Conservation (phyloP, 1,140 invertebrate species). For the Globodera rostochiensis region DNA sequence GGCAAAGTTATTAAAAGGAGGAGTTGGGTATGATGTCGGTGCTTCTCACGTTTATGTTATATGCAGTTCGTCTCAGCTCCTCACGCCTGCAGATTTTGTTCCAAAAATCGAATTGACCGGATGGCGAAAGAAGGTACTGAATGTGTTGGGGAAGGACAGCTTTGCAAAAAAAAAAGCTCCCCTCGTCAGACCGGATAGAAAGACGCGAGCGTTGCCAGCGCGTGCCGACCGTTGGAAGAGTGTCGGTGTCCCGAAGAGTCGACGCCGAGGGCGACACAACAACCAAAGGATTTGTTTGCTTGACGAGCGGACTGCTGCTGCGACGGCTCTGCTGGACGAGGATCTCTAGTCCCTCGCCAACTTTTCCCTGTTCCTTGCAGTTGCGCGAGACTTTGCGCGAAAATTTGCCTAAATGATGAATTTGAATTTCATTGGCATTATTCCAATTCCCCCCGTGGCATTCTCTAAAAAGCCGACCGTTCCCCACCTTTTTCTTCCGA, state of each 20-base stretch:
- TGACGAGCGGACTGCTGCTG: neutral
- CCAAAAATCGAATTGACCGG: constrained; percentile 21
- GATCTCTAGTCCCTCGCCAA: neutral
- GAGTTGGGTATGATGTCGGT: too few relatives aligned
- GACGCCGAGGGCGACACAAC: too few relatives aligned
- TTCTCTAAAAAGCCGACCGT: neutral
- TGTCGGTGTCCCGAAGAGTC: too few relatives aligned
- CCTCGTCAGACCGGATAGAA: neutral
- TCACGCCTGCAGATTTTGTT: neutral
- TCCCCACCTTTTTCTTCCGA: constrained; percentile 9
- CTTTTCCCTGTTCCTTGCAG: neutral
- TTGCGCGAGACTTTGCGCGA: neutral
- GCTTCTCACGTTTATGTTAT: too few relatives aligned
- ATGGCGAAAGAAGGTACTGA: constrained; percentile 21
- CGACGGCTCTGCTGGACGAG: neutral
- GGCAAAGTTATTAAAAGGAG: too few relatives aligned
- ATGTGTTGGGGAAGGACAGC: neutral
- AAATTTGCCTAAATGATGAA: neutral
- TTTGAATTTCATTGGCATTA: neutral
- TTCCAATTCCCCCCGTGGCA: neutral
- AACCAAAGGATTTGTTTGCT: neutral
- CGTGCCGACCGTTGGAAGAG: neutral
- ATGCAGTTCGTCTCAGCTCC: too few relatives aligned
- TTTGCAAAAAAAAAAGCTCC: neutral
- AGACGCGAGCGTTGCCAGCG: neutral